Conservation (phyloP, 2,888 invertebrate species). For the Microctonus aethiopoides region DNA sequence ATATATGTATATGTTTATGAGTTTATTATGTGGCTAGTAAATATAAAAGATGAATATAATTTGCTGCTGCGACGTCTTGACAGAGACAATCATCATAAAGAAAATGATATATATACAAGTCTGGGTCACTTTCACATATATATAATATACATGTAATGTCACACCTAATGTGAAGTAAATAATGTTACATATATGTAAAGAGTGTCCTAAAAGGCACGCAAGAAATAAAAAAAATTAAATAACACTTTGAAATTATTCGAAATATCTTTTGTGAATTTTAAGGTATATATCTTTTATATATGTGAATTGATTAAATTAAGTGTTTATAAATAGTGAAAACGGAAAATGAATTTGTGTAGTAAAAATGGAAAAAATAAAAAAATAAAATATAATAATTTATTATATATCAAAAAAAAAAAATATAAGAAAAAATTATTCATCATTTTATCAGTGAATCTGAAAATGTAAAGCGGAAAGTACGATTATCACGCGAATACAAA, state of each 20-base stretch:
- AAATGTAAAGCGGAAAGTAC: slow-evolving; percentile 17
- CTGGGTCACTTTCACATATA: neutral
- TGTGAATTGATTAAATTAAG: too few relatives aligned
- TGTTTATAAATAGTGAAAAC: too few relatives aligned
- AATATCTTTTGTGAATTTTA: too few relatives aligned
- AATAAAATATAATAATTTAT: neutral
- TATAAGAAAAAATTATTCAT: neutral
- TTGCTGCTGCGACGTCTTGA: slow-evolving; percentile 44
- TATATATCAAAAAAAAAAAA: neutral
- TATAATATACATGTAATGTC: neutral
- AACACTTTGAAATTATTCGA: too few relatives aligned
- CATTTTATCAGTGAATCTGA: slow-evolving; percentile 8
- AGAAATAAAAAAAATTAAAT: too few relatives aligned
- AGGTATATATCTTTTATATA: too few relatives aligned
- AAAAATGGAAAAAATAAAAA: neutral
- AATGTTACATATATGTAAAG: neutral
- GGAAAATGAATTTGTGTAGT: neutral
- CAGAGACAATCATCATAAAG: slow-evolving; percentile 48
- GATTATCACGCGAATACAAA: slow-evolving; percentile 6
- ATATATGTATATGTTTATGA: too few relatives aligned
- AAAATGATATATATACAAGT: slow-evolving; percentile 47
- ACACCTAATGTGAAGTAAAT: slow-evolving; percentile 8
- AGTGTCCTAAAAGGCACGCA: too few relatives aligned
- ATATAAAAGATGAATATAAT: too few relatives aligned
- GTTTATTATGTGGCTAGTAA: too few relatives aligned